Conservation (phyloP, 2,113 vertebrate genomes). For the Uropsilus gracilis region DNA sequence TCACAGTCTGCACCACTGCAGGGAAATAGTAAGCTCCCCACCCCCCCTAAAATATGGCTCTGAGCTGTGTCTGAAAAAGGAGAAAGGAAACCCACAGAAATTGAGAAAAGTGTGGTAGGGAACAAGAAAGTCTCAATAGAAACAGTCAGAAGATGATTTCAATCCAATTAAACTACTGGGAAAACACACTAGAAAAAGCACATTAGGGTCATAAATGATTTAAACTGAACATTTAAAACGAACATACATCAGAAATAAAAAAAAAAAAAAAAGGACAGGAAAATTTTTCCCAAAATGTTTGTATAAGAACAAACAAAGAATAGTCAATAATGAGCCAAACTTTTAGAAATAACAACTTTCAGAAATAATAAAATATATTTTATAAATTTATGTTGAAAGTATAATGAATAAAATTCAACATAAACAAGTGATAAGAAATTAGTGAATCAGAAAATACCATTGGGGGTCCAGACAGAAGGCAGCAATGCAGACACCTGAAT, state of each 20-base stretch:
- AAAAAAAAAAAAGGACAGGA: no score
- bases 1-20: background rate
- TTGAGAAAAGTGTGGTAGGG: background rate
- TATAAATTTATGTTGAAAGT: no score
- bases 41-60: background rate
- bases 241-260: background rate
- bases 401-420: background rate
- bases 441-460: background rate
- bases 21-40: background rate
- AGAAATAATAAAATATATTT: background rate
- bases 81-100: background rate
- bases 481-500: background rate
- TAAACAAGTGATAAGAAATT: background rate
- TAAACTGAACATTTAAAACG: background rate
- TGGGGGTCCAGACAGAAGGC: background rate
- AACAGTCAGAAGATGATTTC: background rate
- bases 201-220: background rate
- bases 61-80: background rate
- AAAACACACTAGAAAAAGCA: background rate
- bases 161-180: background rate
- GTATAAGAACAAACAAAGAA: slow-evolving; percentile 1
- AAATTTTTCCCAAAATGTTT: no score
- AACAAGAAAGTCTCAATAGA: background rate
- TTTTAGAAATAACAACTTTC: no score
- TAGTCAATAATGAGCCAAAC: background rate